Base-by-base conservation (phyloP, 2,797 vertebrate species). In the Acipenser ruthenus region DNA sequence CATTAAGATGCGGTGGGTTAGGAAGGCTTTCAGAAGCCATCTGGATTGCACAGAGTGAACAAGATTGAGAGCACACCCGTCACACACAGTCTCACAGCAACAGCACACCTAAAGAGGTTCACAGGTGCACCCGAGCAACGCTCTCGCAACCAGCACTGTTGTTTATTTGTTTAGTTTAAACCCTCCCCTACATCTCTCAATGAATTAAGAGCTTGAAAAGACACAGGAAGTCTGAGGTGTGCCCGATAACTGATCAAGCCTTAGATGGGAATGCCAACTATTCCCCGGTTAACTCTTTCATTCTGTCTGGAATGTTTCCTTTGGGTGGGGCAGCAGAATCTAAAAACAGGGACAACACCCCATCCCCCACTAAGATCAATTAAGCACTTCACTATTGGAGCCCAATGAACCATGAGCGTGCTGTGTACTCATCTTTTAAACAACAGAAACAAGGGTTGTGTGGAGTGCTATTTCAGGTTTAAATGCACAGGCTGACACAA, bases 231-330 rank as follows among this genome's bases (percentile, higher is more conserved):
- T 72, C 76, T 78, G 77, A 65, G 69, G 67, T 11, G 15, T 58
- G 67, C 74, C 75, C 69, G 77, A 75, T 62, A 67, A 77, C 72
- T 69, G 66, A 56, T 78, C 74, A 79, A 75, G 80, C 80, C 77
- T 79, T 81, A 67, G 70, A 74, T 83, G 81, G 82, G 84, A 84
- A 86, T 83, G 79, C 81, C 84, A 78, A 78, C 84, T 86, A 86
- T 86, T 84, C 83, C 78, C 86, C 87, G 85, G 81, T 87, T 82
- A 85, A 88, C 82, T 86, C 86, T 88, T 88, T 89, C 87, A 89
- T 87, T 88, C 86, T 66, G 83, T 84, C 85, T 87, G 89, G 87
- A 90, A 91, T 91, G 87, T 87, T 89, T 90, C 83, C 82, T 88
- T 83, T 88, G 86, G 89, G 87, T 86, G 87, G 87, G 84, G 87